Percentiles rank a stretch among this genome's conserved stretches.
phyloP scores from a whole-genome alignment of 2,113 vertebrate genomes.

The Phalacrocorax brasilianus region DNA sequence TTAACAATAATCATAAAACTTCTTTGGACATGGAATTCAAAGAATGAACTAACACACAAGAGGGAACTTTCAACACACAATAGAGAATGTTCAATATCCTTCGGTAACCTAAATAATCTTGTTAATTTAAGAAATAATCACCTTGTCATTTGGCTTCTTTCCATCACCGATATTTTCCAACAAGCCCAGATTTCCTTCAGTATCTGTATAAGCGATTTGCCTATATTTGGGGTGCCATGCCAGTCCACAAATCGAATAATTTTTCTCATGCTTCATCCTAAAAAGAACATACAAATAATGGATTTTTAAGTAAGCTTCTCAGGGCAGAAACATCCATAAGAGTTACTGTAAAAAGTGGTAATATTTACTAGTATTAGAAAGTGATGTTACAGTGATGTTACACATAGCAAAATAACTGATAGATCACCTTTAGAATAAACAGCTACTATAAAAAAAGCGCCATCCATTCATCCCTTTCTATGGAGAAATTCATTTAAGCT shows the following conservation, averaged over 20 bases:
- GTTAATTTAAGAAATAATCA: neutral
- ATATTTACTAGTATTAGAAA: neutral
- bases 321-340: neutral
- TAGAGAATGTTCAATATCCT: accelerated
- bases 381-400: neutral
- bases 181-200: conserved; percentile 89
- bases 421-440: neutral
- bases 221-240: conserved; percentile 87
- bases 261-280: conserved; percentile 93
- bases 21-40: neutral
- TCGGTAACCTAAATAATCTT: neutral
- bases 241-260: conserved; percentile 86
- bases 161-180: conserved; percentile 78
- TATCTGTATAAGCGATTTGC: conserved; percentile 90
- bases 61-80: neutral
- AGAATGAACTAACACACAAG: neutral
- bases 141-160: conserved; percentile 71
- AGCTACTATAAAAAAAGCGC: neutral
- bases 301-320: neutral
- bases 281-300: neutral
- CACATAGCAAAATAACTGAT: neutral
- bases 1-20: neutral
- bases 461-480: neutral
- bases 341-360: neutral
- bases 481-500: neutral